Base-by-base conservation (phyloP, 1,140 invertebrate species). In the Trichonephila clavipes region DNA sequence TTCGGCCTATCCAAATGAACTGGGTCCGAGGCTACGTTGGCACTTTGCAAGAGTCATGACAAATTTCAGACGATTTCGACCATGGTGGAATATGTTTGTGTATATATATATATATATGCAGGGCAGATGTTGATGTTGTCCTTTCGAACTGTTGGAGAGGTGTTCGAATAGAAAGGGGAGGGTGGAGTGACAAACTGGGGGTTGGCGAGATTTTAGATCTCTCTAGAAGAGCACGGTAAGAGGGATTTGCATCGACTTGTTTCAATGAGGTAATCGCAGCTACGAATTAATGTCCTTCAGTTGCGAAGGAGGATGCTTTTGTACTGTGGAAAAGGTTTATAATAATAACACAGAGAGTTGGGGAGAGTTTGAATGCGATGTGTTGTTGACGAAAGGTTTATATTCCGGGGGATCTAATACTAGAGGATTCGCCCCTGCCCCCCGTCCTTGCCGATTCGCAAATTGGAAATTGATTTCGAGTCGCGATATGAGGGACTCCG, bases 391-490 rank as follows among this genome's bases (percentile, higher is more conserved):
- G 69, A 77, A 77, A 77, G 69, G 69, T 77, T 77, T 77, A 77
- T 77, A 77, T 77, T 34, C 28, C 14, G 24, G 28, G 82, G n/a
- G 82, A 59, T 85, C 82, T 85, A 85, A 85, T 85, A 59, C 82
- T 28, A 34, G 69, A 77, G 69, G 69, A 77, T 77, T 77, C 69
- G 18, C 34, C 34, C 34, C 34, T 34, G 3, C 82, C n/a, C 51
- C 44, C 28, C 7, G 19, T 28, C 14, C 72, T 28, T 18, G 6
- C n/a, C 14, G 72, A 16, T 18, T 64, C 86, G 59, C 86, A 88
- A 88, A 88, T 88, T 88, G 86, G 86, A 88, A 85, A 88, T 88
- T 88, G 86, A 88, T 88, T 88, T 88, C 82, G 82, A 24, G 62
- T 24, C 86, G 86, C 59, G 86, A 40, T 21, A 51, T 69, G 64